Evolutionary conservation across 2,113 vertebrate genomes (phyloP), one percentile per base, ranked within the genome.

Genomic region (Lasiurus borealis): DNA sequence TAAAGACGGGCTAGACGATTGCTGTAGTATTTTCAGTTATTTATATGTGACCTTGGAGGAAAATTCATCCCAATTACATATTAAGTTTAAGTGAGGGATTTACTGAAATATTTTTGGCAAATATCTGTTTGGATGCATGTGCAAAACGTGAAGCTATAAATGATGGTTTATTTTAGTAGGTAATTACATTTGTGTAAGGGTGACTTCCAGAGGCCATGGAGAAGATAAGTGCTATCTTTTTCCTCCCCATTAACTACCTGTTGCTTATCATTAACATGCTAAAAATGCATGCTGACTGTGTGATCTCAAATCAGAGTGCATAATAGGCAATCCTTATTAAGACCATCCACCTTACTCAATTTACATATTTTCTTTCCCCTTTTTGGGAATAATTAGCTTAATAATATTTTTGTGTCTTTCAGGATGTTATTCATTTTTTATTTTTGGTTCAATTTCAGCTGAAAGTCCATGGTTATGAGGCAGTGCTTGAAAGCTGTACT

Each of bases 201-300:
- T 87, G 66, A 81, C 69, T 94, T 72, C 13, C 18, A 19, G 13
- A 85, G 48, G 29, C 19, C 9, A 23, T 40, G n/a, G 36, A 50
- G 54, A 54, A 68, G 31, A 76, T 48, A 16, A 88, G 13, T n/a
- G 21, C 16, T n/a, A 23, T 31, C n/a, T 69, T n/a, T 69, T 36
- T 34, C 4, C 12, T 31, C 9, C 48, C 40, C 11, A 48, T 73
- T 69, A 40, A 14, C 57, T 66, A 97, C 96, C 95, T 97, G 97
- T 97, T 95, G 92, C 88, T 94, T 52, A 64, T 91, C 93, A 48
- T 62, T 82, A 52, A 75, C 14, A 36, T 50, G 46, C 66, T 15
- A 29, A 75, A 75, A 73, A 82, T 81, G 10, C 14, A 8, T 72
- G 29, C 59, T 62, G 46, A 68, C 21, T 44, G 59, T 7, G 0